These are phyloP conservation scores for Tachysurus fulvidraco DNA, from an alignment of 2,113 vertebrate species.

Conservation along the genomic window DNA sequence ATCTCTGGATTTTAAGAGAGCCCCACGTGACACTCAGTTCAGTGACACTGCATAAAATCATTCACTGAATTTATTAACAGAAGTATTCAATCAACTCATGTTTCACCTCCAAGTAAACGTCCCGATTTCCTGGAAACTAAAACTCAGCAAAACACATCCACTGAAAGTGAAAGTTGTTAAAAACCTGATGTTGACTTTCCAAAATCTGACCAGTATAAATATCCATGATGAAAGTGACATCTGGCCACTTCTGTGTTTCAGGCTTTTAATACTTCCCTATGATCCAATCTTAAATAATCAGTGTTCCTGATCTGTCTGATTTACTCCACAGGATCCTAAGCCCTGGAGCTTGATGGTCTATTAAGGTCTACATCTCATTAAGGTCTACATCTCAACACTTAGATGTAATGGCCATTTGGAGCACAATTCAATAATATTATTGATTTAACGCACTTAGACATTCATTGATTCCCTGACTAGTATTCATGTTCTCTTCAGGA, in stretches of 20 bases:
- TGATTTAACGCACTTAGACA: not conserved
- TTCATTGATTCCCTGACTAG: not conserved
- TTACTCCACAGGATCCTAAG: not conserved
- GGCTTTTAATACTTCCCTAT: not conserved
- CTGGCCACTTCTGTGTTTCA: not conserved
- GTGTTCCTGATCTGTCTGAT: not conserved
- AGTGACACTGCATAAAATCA: not conserved
- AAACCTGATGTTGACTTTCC: not conserved
- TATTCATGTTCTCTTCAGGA: too few relatives aligned
- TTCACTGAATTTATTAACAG: not conserved
- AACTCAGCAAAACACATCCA: not conserved
- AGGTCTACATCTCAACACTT: not conserved
- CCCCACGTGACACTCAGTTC: not conserved
- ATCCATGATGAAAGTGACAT: not conserved
- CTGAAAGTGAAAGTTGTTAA: not conserved
- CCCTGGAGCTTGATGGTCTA: not conserved
- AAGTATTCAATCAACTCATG: not conserved
- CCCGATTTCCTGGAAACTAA: not conserved
- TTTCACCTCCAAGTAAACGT: too few relatives aligned
- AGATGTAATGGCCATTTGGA: not conserved
- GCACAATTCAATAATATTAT: not conserved
- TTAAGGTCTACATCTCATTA: not conserved
- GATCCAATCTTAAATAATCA: not conserved
- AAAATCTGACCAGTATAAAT: not conserved
- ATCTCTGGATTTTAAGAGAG: not conserved